These are phyloP conservation scores for Stomorhina lunata DNA, from an alignment of 2,888 invertebrate genomes.

Conservation along the genomic window DNA sequence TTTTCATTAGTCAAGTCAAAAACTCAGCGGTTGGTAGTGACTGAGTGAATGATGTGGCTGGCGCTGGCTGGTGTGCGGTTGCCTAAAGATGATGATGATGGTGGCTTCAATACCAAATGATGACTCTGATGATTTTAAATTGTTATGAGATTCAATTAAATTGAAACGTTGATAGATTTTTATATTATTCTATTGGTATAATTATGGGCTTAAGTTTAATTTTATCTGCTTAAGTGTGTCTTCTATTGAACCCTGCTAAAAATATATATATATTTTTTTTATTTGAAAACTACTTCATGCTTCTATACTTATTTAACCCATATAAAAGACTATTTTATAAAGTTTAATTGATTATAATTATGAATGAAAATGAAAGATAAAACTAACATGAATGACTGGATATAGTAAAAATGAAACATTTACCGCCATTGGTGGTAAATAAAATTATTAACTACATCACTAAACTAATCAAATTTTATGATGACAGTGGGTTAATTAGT, in stretches of 20 bases:
- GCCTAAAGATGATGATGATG: neutral
- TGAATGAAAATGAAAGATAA: neutral
- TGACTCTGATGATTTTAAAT: constrained; percentile 14
- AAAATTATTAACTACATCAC: neutral
- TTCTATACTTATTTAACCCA: constrained; percentile 21
- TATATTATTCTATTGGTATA: neutral
- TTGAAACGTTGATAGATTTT: constrained; percentile 2
- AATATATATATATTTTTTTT: too few relatives aligned
- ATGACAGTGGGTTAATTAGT: neutral
- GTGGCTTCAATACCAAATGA: neutral
- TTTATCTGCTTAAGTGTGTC: neutral
- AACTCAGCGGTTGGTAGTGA: neutral
- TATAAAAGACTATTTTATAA: constrained; percentile 39
- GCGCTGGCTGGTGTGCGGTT: neutral
- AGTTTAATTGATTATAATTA: constrained; percentile 58
- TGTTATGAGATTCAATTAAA: too few relatives aligned
- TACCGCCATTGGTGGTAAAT: constrained; percentile 52
- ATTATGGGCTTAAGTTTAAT: neutral
- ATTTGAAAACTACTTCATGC: neutral
- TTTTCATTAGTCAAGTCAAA: neutral
- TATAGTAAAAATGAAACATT: constrained; percentile 8
- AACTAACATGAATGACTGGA: neutral
- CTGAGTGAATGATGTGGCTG: too few relatives aligned
- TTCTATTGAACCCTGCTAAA: neutral
- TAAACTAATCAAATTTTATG: constrained; percentile 26